A percentile compares a stretch with the other conserved stretches of the same genome.
Conservation (phyloP, 2,888 invertebrate genomes). For the Antitype chi region DNA sequence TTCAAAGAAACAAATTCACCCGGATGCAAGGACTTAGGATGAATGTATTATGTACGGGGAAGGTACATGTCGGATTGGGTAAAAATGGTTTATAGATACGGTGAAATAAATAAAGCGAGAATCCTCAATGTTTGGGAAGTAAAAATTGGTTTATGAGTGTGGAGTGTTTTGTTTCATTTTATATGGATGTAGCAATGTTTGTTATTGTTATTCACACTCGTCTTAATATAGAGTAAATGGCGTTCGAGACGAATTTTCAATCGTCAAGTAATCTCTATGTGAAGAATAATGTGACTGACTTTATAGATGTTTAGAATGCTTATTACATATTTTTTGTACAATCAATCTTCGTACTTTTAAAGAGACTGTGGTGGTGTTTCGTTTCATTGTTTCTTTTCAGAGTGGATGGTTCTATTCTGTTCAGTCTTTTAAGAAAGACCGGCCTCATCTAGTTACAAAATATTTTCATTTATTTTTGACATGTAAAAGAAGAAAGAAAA, state of each 20-base stretch:
- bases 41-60: conserved; percentile 79
- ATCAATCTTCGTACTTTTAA: too few relatives aligned
- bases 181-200: background rate
- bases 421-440: too few relatives aligned
- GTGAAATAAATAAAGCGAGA: conserved; percentile 48
- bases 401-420: too few relatives aligned
- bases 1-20: conserved; percentile 73
- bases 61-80: conserved; percentile 72
- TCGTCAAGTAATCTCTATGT: too few relatives aligned
- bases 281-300: background rate
- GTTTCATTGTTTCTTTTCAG: too few relatives aligned
- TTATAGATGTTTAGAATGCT: background rate
- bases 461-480: too few relatives aligned
- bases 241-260: background rate
- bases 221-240: too few relatives aligned
- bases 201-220: background rate
- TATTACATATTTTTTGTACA: too few relatives aligned
- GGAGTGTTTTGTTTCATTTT: conserved; percentile 33
- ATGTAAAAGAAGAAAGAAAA: too few relatives aligned
- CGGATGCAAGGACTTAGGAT: conserved; percentile 74
- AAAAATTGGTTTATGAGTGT: conserved; percentile 27
- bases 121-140: conserved; percentile 34
- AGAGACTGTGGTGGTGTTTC: too few relatives aligned
- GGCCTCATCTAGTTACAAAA: too few relatives aligned
- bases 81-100: conserved; percentile 65